Conservation (phyloP, 2,888 invertebrate genomes). For the Tineola bisselliella region DNA sequence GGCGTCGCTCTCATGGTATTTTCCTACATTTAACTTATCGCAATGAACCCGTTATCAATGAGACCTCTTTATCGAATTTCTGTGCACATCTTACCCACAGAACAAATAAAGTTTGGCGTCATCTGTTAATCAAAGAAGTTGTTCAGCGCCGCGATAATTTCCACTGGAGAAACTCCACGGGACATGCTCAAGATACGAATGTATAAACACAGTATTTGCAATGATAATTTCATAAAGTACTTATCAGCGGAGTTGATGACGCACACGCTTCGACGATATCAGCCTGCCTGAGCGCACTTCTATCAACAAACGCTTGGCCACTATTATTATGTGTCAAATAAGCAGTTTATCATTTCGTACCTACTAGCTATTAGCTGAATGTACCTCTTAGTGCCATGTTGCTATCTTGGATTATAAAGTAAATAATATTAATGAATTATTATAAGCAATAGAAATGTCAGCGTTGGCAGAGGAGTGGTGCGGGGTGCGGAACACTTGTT, state of each 20-base stretch:
- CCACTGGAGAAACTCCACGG: slow-evolving; percentile 41
- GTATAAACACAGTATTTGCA: slow-evolving; percentile 62
- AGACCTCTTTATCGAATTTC: slow-evolving; percentile 57
- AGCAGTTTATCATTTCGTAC: not conserved
- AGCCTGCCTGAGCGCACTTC: slow-evolving; percentile 7
- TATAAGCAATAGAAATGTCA: not conserved
- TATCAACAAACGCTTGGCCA: slow-evolving; percentile 8
- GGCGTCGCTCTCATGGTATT: slow-evolving; percentile 26
- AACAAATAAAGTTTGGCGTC: slow-evolving; percentile 11
- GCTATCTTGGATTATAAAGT: not conserved
- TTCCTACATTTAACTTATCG: slow-evolving; percentile 58
- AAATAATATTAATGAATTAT: not conserved
- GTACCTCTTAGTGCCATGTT: too few relatives aligned
- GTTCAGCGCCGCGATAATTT: slow-evolving; percentile 32
- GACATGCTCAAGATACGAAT: slow-evolving; percentile 40
- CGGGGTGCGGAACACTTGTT: slow-evolving; percentile 44
- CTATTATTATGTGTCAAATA: not conserved
- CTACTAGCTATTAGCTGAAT: not conserved
- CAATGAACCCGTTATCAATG: slow-evolving; percentile 50
- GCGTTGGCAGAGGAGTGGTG: not conserved
- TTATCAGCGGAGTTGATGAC: slow-evolving; percentile 65
- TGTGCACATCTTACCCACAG: slow-evolving; percentile 18
- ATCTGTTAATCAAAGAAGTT: slow-evolving; percentile 27
- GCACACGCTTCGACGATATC: slow-evolving; percentile 48
- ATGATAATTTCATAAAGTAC: slow-evolving; percentile 57